Percentiles rank a stretch among this genome's conserved stretches.
phyloP scores from a whole-genome alignment of 2,797 vertebrate species.

The Coccyzus lansbergi region DNA sequence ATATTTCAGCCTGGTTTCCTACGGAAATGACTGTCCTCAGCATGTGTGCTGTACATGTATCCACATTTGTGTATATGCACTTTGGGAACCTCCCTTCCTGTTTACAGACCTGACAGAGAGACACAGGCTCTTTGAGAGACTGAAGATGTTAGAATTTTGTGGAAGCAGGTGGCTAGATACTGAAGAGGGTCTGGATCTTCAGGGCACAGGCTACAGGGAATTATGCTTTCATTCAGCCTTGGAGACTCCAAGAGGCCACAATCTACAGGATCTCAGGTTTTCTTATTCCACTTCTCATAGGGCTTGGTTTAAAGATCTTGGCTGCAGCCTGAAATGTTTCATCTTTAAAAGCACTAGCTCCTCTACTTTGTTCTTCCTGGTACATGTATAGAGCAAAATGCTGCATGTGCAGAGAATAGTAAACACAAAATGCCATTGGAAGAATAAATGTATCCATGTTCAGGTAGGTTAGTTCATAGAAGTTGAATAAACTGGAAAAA shows the following conservation, averaged over 20 bases:
- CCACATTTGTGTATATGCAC: not conserved
- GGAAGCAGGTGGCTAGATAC: not conserved
- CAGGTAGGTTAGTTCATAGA: constrained; percentile 21
- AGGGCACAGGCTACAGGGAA: not conserved
- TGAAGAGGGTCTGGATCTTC: not conserved
- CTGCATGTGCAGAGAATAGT: not conserved
- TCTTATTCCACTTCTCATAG: not conserved
- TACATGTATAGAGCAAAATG: not conserved
- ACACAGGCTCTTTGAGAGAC: not conserved
- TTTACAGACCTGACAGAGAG: not conserved
- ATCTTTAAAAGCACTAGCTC: not conserved
- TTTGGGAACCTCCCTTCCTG: not conserved
- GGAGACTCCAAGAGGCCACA: not conserved
- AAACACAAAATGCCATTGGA: not conserved
- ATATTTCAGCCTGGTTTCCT: not conserved
- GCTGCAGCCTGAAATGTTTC: not conserved
- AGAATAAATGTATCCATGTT: not conserved
- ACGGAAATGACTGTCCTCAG: not conserved
- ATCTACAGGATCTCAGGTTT: not conserved
- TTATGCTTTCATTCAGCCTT: not conserved
- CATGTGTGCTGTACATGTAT: rapidly evolving
- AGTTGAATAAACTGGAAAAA: not conserved
- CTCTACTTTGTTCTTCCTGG: not conserved
- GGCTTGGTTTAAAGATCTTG: not conserved
- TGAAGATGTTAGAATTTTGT: not conserved